Evolutionary conservation across 2,888 invertebrate species (phyloP), one percentile per base, ranked within the genome.

Genomic region (Flexamia atlantica): DNA sequence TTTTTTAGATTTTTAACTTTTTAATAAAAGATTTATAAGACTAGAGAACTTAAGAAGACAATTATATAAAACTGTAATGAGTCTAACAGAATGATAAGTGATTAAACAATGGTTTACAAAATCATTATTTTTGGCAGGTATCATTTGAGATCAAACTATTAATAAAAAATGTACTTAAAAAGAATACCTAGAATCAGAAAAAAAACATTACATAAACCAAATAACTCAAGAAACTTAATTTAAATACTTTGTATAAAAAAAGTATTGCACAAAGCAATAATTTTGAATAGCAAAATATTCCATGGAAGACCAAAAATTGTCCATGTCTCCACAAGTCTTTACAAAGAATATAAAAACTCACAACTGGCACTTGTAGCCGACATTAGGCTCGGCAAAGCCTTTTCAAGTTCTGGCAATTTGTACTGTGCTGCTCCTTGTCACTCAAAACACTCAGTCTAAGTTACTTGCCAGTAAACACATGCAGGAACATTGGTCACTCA

Each of bases 281-380:
- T 57, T 70, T 70, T 80, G 42, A 64, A 64, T 82, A 82, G 64
- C 46, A 83, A 72, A 82, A 60, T 82, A 57, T 28, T 60, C 40
- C 20, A 46, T 64, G 84, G 80, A 84, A 80, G 80, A 76, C 80
- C 68, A 82, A 76, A 84, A 81, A 40, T 30, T 84, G 30, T 28
- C 32, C 32, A 68, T 36, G 57, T 84, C 82, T 80, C 76, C 84
- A 84, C 74, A 81, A 84, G 80, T 84, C 80, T 60, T 84, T 70
- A 60, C 40, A 68, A 80, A 82, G 81, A 84, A 84, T 81, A 70
- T 81, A 84, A 82, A 82, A 84, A 81, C 74, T 79, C 36, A 82
- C 82, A 70, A 84, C 84, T 84, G 84, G 84, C 84, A 84, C 84
- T 84, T 84, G 79, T 30, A 83, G 83, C 79, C 83, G 83, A 83